These are phyloP conservation scores for Uria lomvia DNA, from an alignment of 2,113 vertebrate genomes.

Conservation along the genomic window DNA sequence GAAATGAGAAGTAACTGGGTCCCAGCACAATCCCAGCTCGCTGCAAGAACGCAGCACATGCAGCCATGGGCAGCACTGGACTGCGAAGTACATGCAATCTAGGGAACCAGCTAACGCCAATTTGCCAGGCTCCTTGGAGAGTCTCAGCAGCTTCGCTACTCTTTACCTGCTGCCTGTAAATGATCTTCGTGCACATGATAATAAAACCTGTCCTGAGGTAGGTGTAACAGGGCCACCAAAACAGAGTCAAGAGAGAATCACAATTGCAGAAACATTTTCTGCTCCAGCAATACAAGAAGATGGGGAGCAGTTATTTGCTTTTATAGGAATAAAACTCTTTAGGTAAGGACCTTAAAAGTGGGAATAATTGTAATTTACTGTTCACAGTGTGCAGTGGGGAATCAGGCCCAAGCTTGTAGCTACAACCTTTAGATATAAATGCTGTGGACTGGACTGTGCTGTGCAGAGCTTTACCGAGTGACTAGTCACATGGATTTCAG, in stretches of 20 bases:
- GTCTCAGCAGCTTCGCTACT: background rate
- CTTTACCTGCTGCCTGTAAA: background rate
- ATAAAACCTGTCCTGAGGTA: background rate
- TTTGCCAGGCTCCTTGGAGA: background rate
- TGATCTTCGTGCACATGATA: background rate
- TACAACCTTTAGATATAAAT: background rate
- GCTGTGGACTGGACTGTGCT: background rate
- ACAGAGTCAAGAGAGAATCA: background rate
- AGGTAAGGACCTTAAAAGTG: background rate
- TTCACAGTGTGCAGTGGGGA: background rate
- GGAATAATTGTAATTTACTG: background rate
- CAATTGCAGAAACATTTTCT: background rate
- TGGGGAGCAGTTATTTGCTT: background rate
- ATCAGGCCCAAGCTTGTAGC: background rate
- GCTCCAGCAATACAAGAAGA: background rate
- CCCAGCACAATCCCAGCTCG: background rate
- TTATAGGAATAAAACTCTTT: background rate
- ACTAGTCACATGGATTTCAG: background rate
- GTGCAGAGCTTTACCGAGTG: background rate
- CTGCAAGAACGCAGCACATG: background rate
- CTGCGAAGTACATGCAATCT: background rate
- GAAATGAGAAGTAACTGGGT: background rate
- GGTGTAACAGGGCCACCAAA: background rate
- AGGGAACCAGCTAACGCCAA: background rate
- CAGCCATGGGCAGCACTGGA: background rate